Base-by-base conservation (phyloP, 2,113 vertebrate species). In the Dromas ardeola region DNA sequence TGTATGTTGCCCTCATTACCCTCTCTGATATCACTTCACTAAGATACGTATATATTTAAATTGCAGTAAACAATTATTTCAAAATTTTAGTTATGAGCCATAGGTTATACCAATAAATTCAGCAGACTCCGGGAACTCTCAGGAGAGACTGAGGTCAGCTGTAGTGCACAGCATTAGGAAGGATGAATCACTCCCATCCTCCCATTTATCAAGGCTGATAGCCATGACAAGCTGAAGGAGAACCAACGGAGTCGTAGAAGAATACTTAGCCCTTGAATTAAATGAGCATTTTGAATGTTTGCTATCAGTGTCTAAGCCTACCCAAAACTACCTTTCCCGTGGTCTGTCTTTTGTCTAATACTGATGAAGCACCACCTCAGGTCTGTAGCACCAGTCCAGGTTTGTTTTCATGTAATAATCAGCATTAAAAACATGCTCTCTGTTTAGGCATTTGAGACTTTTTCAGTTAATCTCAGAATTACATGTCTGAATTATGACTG, bases 101-200 rank as follows among this genome's bases (percentile, higher is more conserved):
- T 76, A 91, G 53, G 45, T 86, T 90, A 86, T 63, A 94, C 34
- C 47, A 92, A 45, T 91, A 93, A 95, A 96, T 97, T 95, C 86
- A 91, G 50, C 69, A 95, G 74, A 72, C 63, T 95, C 93, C 82
- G 52, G 30, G 38, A 94, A 69, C 52, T 95, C 88, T 93, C 88
- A 77, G 61, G 88, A 94, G 94, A 97, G 76, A 47, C 50, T 85
- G 94, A 97, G 95, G 97, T 97, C 93, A 95, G 94, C 87, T 76
- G 43, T 70, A 90, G 78, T 82, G 79, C 76, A 25, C 45, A 77
- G 69, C 61, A 80, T 93, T 92, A 90, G 32, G 66, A 74, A 96
- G 79, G 86, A 94, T 91, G 92, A 95, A 96, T 97, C 73, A 85
- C 88, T 95, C 49, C 86, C 73, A 56, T 79, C 42, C 34, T 96